Base-by-base conservation (phyloP, 2,113 vertebrate species). In the Motacilla alba region DNA sequence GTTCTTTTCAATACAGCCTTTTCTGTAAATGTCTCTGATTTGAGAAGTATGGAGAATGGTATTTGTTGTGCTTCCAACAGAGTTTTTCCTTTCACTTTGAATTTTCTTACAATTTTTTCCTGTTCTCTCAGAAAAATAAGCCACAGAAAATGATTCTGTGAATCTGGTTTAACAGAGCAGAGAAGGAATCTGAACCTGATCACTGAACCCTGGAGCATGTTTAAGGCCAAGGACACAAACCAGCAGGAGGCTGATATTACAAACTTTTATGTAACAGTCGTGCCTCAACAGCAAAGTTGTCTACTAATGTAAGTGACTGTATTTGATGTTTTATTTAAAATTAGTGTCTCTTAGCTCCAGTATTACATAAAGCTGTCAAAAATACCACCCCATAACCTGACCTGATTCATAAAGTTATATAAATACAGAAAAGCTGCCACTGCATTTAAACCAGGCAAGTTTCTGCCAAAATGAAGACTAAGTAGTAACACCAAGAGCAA, bases 271-370 rank as follows among this genome's bases (percentile, higher is more conserved):
- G 46, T 64, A 89, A 78, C 22, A 63, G 46, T 41, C 1, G 0
- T 56, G 73, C 60, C 82, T 92, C 56, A 81, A 52, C 11, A 72
- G 31, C 47, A 47, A 93, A 91, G 66, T 3, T 82, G 39, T 80
- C 68, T 81, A 27, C 39, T 87, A 47, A 81, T 37, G 13, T 76
- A 77, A 84, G 64, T 44, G 21, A 85, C 53, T 78, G 6, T 55
- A 85, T 80, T 77, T 77, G 50, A 94, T 81, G 50, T 89, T 92
- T 90, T 81, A 83, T 81, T 95, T 94, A 83, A 92, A 90, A 92
- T 74, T 33, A 55, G 35, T 22, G 11, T 80, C 30, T 92, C 72
- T 80, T 18, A 64, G 70, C 41, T 76, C 63, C 28, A 70, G 15
- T 66, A 62, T 43, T 60, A 83, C 15, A 66, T 66, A 62, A 86